Conservation (phyloP, 30 jellyfish, hydroid and myxozoan species). For the Chrysaora quinquecirrha region DNA sequence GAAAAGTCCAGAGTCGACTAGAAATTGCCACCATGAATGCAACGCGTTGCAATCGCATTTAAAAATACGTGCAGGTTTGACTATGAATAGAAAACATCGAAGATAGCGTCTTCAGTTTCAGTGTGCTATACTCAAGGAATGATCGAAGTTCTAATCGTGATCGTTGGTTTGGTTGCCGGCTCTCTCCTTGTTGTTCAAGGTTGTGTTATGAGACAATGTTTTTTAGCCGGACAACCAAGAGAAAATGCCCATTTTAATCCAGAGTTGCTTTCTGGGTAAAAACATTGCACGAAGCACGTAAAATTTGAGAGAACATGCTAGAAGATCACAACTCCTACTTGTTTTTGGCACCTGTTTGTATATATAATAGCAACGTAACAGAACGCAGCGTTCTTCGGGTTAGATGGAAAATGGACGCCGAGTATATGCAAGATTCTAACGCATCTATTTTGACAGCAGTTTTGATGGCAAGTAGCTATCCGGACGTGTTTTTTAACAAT, state of each 20-base stretch:
- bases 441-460: background rate
- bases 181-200: slow-evolving; percentile 91
- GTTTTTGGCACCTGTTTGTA: slow-evolving; percentile 18
- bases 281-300: slow-evolving; percentile 12
- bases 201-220: slow-evolving; percentile 90
- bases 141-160: slow-evolving; percentile 84
- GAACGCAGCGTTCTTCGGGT: slow-evolving; percentile 44
- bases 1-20: slow-evolving; percentile 22
- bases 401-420: slow-evolving; percentile 57
- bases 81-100: background rate
- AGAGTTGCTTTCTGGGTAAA: slow-evolving; percentile 56
- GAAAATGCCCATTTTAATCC: slow-evolving; percentile 79
- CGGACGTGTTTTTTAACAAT: background rate
- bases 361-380: slow-evolving; percentile 26
- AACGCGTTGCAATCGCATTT: slow-evolving; percentile 22
- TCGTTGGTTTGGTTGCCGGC: slow-evolving; percentile 94
- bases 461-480: slow-evolving; percentile 24
- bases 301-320: slow-evolving; percentile 51
- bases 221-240: slow-evolving; percentile 90
- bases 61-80: slow-evolving; percentile 20
- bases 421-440: no score
- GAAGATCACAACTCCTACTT: background rate
- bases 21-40: slow-evolving; percentile 62
- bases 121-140: slow-evolving; percentile 45
- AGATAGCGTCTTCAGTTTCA: slow-evolving; percentile 16